phyloP scores from a whole-genome alignment of 53 echinoderm and acorn worm species.

The Mesocentrotus franciscanus region DNA sequence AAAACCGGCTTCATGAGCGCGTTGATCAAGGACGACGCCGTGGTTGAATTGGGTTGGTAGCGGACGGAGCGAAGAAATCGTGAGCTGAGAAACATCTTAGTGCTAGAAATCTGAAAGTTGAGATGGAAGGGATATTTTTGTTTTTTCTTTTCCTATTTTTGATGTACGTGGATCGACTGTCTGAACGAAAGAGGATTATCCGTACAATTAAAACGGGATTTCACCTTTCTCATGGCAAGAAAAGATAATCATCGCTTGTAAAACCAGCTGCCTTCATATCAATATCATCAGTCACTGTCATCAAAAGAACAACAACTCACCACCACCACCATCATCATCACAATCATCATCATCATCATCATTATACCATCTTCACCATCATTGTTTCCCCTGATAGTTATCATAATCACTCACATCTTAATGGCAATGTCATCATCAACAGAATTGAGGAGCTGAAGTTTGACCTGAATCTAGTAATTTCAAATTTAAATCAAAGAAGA shows the following conservation, averaged over 20 bases:
- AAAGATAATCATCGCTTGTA: too few species aligned
- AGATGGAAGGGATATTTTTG: not conserved
- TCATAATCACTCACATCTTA: not conserved
- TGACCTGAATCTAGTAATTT: not conserved
- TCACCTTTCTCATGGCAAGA: not conserved
- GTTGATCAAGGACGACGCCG: constrained; percentile 26
- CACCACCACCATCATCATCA: not conserved
- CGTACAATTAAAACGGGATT: too few species aligned
- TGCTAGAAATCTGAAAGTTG: not conserved
- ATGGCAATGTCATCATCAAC: not conserved
- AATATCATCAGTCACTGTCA: not conserved
- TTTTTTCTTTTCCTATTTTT: too few species aligned
- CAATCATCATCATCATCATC: not conserved
- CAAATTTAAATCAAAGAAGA: not conserved
- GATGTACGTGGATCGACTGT: too few species aligned
- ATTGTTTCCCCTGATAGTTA: too few species aligned
- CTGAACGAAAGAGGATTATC: not conserved
- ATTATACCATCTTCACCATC: not conserved
- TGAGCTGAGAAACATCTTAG: constrained; percentile 60
- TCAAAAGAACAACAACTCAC: not conserved
- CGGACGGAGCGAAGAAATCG: constrained; percentile 63
- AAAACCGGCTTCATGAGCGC: constrained; percentile 58
- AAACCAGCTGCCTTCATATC: too few species aligned
- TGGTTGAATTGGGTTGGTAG: constrained; percentile 24
- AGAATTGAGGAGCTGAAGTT: too few species aligned